Evolutionary conservation across 92 coral and sea anemone species (phyloP), one percentile per base, ranked within the genome.

Genomic region (Epizoanthus ramosus): DNA sequence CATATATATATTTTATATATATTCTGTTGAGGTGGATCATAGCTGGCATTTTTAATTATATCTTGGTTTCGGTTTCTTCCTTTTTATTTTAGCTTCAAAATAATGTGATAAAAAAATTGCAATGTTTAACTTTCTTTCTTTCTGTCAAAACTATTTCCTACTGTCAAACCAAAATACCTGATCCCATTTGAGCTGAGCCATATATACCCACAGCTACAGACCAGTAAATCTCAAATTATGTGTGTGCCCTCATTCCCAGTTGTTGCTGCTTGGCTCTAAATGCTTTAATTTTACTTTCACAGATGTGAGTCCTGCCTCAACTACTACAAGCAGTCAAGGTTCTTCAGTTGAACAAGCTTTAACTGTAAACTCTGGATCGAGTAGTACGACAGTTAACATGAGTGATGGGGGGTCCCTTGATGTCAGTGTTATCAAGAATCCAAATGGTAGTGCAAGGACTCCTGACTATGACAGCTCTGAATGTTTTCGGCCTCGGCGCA

Each of bases 401-500:
- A 77, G 50, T 77, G 71, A 61, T 9, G 15, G 69, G 13, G 64
- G 81, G 0, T 5, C 69, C 18, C 13, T 14, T 13, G 57, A 76
- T 21, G 37, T n/a, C 5, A 37, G 43, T 37, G 43, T 6, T 37
- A 43, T 57, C 0, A 59, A 57, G 56, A 58, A 59, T 17, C 71
- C 47, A 53, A 57, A 60, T 83, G 69, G 25, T 16, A 59, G 17
- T 53, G 17, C 33, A 4, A 24, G 22, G 37, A 57, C 71, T 67
- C 63, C 41, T 75, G 75, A 67, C 23, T 50, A 18, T 69, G 75
- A 66, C 3, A 8, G 35, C 18, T 8, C 50, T 57, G 53, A 28
- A 3, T 33, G 13, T 19, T 75, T 47, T 41, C 90, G 65, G 21
- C 73, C 90, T 66, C 93, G 92, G 9, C 89, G 92, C 15, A 93